These are phyloP conservation scores for Malthinus flaveolus DNA, from an alignment of 2,888 invertebrate genomes.

Conservation along the genomic window DNA sequence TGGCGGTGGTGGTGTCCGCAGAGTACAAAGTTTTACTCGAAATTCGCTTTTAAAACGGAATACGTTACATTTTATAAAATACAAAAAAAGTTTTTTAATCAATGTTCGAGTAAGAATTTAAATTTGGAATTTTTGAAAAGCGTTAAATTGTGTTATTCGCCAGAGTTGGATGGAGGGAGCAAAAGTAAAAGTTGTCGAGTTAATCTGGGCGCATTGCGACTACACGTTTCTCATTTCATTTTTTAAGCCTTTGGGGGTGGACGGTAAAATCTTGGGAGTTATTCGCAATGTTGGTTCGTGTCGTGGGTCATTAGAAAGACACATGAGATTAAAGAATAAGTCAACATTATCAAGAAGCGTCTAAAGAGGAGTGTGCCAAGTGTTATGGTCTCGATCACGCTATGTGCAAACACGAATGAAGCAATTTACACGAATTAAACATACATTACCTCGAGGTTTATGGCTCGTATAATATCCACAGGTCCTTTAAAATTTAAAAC, in stretches of 20 bases:
- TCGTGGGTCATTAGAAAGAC: slow-evolving; percentile 32
- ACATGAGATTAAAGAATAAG: slow-evolving; percentile 44
- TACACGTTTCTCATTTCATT: too few relatives aligned
- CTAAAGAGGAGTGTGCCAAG: slow-evolving; percentile 38
- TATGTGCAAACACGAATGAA: slow-evolving; percentile 36
- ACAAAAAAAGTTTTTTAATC: too few relatives aligned
- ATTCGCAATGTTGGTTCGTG: slow-evolving; percentile 33
- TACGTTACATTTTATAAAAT: slow-evolving; percentile 23
- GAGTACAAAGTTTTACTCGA: slow-evolving; percentile 38
- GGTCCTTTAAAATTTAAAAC: slow-evolving; percentile 33
- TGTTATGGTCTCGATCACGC: slow-evolving; percentile 39
- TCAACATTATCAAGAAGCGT: slow-evolving; percentile 39
- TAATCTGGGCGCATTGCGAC: too few relatives aligned
- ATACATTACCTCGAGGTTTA: slow-evolving; percentile 35
- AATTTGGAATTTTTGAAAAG: too few relatives aligned
- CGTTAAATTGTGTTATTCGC: too few relatives aligned
- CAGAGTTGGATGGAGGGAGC: too few relatives aligned
- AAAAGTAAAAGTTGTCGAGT: too few relatives aligned
- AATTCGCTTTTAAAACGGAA: slow-evolving; percentile 35
- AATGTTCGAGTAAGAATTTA: too few relatives aligned
- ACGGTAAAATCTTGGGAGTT: neutral
- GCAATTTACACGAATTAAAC: slow-evolving; percentile 41
- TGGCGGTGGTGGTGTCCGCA: slow-evolving; percentile 35
- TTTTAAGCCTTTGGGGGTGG: too few relatives aligned
- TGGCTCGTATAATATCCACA: slow-evolving; percentile 28